Evolutionary conservation across 2,113 vertebrate genomes (phyloP), one percentile per base, ranked within the genome.

Genomic region (Pedionomus torquatus): DNA sequence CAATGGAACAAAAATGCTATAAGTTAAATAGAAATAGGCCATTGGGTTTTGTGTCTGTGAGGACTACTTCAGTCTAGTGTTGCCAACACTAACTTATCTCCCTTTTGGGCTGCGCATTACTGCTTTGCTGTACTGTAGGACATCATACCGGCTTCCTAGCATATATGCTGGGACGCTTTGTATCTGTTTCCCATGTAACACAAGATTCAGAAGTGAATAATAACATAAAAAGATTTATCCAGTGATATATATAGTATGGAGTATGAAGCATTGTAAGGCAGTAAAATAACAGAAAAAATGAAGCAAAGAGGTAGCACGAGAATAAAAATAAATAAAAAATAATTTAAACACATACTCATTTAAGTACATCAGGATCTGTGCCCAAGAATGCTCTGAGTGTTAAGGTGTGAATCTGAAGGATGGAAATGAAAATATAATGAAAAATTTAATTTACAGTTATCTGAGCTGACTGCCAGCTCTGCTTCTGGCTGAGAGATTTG

Each of bases 401-500:
- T 87, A 37, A 91, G 33, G 37, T 77, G 52, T 76, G 89, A 85
- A 65, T 12, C 3, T 69, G 81, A 94, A 78, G 24, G 17, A 72
- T 82, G 70, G 48, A 85, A 97, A 87, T 57, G 17, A 87, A 92
- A 89, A 83, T 63, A 66, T 28, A 86, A 81, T 71, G 33, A 61
- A 94, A 92, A 71, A 19, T 54, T 52, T 85, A 3, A 49, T 84
- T 82, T 87, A 48, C 13, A 28, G 7, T 65, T 85, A 44, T n/a
- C 57, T 76, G 65, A 94, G 33, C 19, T 70, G 46, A 64, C 63
- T 91, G 72, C 35, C 84, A 83, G 7, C 26, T 93, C 46, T 74
- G 15, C 28, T 77, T 94, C 72, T 91, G 39, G 11, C 10, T 52
- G 14, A 82, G 37, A 78, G 8, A 4, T 43, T 78, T 84, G 14